Evolutionary conservation across 1,140 invertebrate genomes (phyloP).

Genomic region (Polypedilum pembai): DNA sequence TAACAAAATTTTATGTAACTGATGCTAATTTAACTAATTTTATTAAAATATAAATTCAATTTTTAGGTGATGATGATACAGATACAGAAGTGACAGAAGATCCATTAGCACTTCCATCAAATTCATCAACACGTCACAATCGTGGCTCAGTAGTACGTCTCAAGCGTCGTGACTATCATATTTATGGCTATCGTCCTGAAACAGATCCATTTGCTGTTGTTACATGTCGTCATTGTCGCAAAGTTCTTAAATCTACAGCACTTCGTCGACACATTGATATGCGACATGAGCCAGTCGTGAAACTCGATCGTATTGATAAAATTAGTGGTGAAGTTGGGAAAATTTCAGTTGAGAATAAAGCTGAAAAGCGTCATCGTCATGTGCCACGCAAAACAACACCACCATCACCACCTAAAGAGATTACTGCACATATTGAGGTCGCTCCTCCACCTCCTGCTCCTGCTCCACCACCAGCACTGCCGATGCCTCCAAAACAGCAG

Average conservation of each 20-base stretch:
- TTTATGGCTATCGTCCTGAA: background rate
- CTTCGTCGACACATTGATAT: background rate
- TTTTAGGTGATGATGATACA: slow-evolving; percentile 21
- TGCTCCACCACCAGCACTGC: background rate
- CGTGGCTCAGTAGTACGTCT: background rate
- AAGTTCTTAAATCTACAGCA: background rate
- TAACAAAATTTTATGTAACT: too few relatives aligned
- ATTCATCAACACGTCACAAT: background rate
- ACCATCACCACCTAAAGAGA: background rate
- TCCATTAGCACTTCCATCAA: background rate
- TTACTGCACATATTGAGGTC: background rate
- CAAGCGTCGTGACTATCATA: background rate
- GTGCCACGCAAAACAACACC: background rate
- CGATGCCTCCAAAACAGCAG: background rate
- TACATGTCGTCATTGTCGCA: background rate
- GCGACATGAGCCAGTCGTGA: slow-evolving; percentile 1
- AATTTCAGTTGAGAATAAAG: background rate
- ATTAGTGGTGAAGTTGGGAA: slow-evolving; percentile 9
- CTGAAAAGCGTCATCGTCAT: background rate
- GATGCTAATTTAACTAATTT: too few relatives aligned
- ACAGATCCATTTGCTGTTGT: background rate
- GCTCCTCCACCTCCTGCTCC: background rate
- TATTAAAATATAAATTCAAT: too few relatives aligned
- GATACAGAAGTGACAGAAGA: background rate
- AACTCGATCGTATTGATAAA: background rate